Evolutionary conservation across 2,797 vertebrate genomes (phyloP).

Genomic region (Diplodus sargus): DNA sequence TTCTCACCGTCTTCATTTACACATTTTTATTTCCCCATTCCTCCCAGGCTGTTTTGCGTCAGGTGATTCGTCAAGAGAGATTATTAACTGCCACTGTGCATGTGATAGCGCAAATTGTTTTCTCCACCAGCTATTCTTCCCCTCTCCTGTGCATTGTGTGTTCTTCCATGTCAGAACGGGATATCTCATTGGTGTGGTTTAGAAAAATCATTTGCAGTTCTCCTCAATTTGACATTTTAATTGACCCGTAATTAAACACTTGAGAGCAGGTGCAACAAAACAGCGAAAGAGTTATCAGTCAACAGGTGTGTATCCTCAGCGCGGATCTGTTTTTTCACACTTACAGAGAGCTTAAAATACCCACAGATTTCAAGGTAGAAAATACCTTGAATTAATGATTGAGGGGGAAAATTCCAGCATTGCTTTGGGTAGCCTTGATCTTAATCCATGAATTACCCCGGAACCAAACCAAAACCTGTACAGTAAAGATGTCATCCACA

Average conservation of each 20-base stretch:
- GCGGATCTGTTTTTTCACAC: conserved; percentile 26
- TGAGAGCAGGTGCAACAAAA: conserved; percentile 30
- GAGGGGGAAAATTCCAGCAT: no score
- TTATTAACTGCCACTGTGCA: conserved; percentile 61
- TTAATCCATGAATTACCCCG: neutral
- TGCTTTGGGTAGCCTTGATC: neutral
- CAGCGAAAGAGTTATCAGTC: conserved; percentile 13
- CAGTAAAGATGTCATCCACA: neutral
- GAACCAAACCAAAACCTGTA: neutral
- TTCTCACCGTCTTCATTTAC: conserved; percentile 37
- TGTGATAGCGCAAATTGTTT: conserved; percentile 50
- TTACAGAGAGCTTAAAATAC: neutral
- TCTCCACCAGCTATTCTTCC: conserved; percentile 39
- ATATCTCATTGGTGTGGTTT: conserved; percentile 36
- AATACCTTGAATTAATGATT: no score
- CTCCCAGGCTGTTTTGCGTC: conserved; percentile 58
- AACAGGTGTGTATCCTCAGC: conserved; percentile 20
- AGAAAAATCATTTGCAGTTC: conserved; percentile 51
- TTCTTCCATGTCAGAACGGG: conserved; percentile 30
- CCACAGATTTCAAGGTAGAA: no score
- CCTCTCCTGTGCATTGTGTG: conserved; percentile 20
- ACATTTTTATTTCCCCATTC: conserved; percentile 52
- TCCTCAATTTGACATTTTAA: conserved; percentile 55
- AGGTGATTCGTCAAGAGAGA: conserved; percentile 65
- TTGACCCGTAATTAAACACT: conserved; percentile 68